phyloP scores from a whole-genome alignment of 2,113 vertebrate species.

The Oenanthe melanoleuca region DNA sequence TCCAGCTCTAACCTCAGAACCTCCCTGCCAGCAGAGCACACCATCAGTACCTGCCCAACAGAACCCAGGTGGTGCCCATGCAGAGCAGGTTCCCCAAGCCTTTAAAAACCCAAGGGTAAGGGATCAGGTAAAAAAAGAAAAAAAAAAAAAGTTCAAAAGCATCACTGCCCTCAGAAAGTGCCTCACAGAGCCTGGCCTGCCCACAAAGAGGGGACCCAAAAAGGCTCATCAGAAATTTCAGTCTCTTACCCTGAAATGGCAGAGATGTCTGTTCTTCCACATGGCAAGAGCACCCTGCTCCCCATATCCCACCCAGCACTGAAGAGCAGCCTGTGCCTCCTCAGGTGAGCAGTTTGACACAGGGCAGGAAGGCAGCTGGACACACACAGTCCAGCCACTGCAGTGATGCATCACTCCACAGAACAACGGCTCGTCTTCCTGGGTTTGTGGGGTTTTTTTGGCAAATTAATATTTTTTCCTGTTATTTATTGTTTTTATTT shows the following conservation, averaged over 20 bases:
- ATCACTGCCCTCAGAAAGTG: neutral
- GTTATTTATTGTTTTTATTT: neutral
- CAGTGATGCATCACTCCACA: neutral
- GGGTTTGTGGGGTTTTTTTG: slow-evolving; percentile 1
- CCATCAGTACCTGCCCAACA: neutral
- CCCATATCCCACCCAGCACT: fast-evolving
- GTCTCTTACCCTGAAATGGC: neutral
- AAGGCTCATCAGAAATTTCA: neutral
- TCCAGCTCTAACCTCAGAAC: neutral
- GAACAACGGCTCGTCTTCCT: slow-evolving; percentile 20
- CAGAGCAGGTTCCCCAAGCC: neutral
- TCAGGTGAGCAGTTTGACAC: neutral
- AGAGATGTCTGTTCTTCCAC: neutral
- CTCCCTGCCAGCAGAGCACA: neutral
- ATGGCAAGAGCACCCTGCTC: neutral
- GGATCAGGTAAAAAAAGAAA: neutral
- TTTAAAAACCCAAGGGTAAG: neutral
- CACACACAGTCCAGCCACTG: neutral
- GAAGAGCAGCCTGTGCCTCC: neutral
- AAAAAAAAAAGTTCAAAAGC: neutral
- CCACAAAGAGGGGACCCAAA: neutral
- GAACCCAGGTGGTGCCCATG: fast-evolving
- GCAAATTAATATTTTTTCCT: slow-evolving; percentile 20
- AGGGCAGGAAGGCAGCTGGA: slow-evolving; percentile 22
- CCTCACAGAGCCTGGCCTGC: neutral